A percentile compares a stretch with the other conserved stretches of the same genome.
These are phyloP conservation scores for Anarsia innoxiella DNA, from an alignment of 2,888 invertebrate genomes.

Conservation along the genomic window DNA sequence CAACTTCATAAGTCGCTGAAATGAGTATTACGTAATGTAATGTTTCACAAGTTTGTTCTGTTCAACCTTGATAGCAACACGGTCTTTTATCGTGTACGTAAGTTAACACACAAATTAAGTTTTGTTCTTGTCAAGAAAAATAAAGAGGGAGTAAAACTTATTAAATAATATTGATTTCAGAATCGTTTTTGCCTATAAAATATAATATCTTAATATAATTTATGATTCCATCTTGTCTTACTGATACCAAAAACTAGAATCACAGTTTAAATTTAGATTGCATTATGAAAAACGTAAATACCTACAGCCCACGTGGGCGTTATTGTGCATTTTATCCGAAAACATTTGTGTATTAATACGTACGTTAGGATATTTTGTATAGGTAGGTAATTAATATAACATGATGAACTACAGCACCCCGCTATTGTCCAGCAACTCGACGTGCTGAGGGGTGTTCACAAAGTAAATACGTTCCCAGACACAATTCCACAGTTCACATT, in stretches of 20 bases:
- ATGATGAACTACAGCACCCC: conserved; percentile 70
- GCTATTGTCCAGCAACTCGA: conserved; percentile 57
- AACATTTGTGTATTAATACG: conserved; percentile 50
- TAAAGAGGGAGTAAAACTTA: not conserved
- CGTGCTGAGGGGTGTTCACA: conserved; percentile 50
- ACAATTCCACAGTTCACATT: conserved; percentile 72
- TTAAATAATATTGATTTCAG: conserved; percentile 12
- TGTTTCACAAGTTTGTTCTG: conserved; percentile 5
- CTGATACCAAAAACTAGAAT: conserved; percentile 9
- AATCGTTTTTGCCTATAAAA: conserved; percentile 7
- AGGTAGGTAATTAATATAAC: too few relatives aligned
- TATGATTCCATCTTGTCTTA: conserved; percentile 6
- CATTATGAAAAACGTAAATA: conserved; percentile 44
- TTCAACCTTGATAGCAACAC: conserved; percentile 1
- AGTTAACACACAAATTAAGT: not conserved
- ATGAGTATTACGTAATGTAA: conserved; percentile 7
- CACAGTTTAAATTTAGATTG: conserved; percentile 19
- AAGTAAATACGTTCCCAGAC: conserved; percentile 59
- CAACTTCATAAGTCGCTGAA: not conserved
- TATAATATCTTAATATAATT: not conserved
- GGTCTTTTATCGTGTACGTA: conserved; percentile 3
- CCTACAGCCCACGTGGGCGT: conserved; percentile 40
- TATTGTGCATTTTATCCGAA: conserved; percentile 51
- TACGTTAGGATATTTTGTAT: conserved; percentile 46
- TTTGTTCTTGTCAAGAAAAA: conserved; percentile 2